Base-by-base conservation (phyloP, 2,888 invertebrate genomes). In the Melanotus villosus region DNA sequence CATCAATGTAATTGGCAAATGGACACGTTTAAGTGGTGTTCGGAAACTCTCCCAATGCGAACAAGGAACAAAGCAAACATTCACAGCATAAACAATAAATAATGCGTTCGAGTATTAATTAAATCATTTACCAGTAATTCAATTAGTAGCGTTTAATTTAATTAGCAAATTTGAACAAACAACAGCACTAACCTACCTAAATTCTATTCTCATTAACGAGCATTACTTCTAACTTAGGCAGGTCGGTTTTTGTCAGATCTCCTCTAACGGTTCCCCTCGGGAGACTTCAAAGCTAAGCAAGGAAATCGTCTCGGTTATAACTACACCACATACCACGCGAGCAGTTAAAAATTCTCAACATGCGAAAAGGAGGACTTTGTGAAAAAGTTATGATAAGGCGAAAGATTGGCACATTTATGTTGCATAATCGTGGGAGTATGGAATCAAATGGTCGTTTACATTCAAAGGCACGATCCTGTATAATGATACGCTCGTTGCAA, bases 401-500 rank as follows among this genome's bases (percentile, higher is more conserved):
- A 64, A 30, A 34, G 58, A 65, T 65, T 43, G 57, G 36, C 47
- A 65, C 58, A 64, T 65, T 65, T 65, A 65, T 47, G 65, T 43
- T 26, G 26, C 56, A 57, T 65, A 65, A 65, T 62, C 62, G 62
- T 21, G 23, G 23, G 45, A 65, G 66, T 66, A 41, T 36, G 38
- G 59, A 59, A 59, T 66, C 66, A 66, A 66, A 66, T 21, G 59
- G 36, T 59, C 66, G 59, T 66, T 66, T 66, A 54, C 59, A 66
- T 66, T 66, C 66, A 52, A 50, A 66, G 47, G 30, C 66, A 66
- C 66, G 66, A 59, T 52, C 66, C 32, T 43, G 66, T 59, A 66
- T 66, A 66, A 66, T 66, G 66, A 66, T 41, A 30, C 43, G 14
- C 41, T 58, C 56, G 38, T 66, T 66, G 50, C 38, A 65, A 65